These are phyloP conservation scores for Eurytemora carolleeae DNA, from an alignment of 1,140 invertebrate species.

Conservation along the genomic window DNA sequence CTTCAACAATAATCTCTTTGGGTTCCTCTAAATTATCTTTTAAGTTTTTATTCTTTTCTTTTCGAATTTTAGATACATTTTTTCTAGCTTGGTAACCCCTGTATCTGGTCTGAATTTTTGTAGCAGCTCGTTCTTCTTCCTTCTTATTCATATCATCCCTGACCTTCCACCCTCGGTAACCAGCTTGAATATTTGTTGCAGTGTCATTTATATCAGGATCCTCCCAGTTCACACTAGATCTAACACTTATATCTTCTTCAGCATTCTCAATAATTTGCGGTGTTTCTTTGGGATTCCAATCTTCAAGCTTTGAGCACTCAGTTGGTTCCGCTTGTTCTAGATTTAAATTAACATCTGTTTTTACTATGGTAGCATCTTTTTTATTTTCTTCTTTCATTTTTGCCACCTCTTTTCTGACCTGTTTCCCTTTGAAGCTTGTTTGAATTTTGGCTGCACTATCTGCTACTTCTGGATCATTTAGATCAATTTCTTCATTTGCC, in stretches of 20 bases:
- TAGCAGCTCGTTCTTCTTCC: slow-evolving; percentile 36
- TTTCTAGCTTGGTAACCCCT: slow-evolving; percentile 27
- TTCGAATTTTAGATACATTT: too few relatives aligned
- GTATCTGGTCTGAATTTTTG: slow-evolving; percentile 44
- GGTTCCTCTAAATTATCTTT: too few relatives aligned
- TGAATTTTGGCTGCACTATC: slow-evolving; percentile 45
- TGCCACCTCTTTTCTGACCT: slow-evolving; percentile 39
- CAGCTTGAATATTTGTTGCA: neutral
- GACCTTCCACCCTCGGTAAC: neutral
- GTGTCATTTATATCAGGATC: slow-evolving; percentile 34
- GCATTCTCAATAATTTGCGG: slow-evolving; percentile 35
- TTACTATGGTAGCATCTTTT: neutral
- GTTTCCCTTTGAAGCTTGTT: slow-evolving; percentile 39
- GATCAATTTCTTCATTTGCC: slow-evolving; percentile 24
- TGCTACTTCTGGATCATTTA: slow-evolving; percentile 34
- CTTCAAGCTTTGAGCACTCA: slow-evolving; percentile 43
- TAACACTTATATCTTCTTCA: neutral
- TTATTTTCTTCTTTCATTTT: slow-evolving; percentile 25
- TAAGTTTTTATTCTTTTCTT: too few relatives aligned
- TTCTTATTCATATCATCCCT: neutral
- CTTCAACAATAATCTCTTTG: too few relatives aligned
- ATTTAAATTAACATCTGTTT: slow-evolving; percentile 27
- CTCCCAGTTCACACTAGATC: slow-evolving; percentile 24
- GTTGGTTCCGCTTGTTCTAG: slow-evolving; percentile 38
- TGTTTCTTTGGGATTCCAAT: slow-evolving; percentile 38